phyloP scores from a whole-genome alignment of 2,797 vertebrate genomes.

The Tokudaia tokunoshimensis region DNA sequence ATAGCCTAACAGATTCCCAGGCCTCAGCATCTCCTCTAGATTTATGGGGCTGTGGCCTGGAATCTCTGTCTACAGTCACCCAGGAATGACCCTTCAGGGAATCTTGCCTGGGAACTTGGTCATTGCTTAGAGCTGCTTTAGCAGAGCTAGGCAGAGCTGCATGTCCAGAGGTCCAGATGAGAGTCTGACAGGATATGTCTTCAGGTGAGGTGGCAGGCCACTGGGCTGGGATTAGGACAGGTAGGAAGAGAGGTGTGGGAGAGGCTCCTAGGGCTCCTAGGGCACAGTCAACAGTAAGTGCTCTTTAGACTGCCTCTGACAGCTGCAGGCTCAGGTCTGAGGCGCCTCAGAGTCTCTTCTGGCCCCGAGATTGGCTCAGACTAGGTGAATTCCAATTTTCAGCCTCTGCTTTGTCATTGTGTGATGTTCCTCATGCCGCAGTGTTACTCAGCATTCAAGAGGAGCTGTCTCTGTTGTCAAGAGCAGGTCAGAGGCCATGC shows the following conservation, averaged over 20 bases:
- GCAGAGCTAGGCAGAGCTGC: not conserved
- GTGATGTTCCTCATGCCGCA: not conserved
- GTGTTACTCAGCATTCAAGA: not conserved
- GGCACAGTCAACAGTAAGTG: not conserved
- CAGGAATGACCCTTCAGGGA: not conserved
- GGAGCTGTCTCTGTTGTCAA: not conserved
- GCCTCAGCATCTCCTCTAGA: not conserved
- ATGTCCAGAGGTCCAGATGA: not conserved
- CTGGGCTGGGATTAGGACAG: not conserved
- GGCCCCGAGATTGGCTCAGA: not conserved
- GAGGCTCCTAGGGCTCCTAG: not conserved
- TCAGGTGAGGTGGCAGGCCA: not conserved
- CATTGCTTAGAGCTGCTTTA: not conserved
- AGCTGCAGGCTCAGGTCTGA: not conserved
- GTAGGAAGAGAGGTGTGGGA: not conserved
- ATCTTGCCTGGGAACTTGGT: not conserved
- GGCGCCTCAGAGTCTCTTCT: not conserved
- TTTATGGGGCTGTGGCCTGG: not conserved
- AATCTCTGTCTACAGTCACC: not conserved
- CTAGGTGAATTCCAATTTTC: not conserved
- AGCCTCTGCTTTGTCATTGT: not conserved
- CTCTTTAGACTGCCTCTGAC: not conserved
- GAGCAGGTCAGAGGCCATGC: not conserved
- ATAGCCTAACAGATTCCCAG: not conserved
- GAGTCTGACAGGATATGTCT: not conserved